Conservation (phyloP, 2,888 invertebrate genomes). For the Limenitis camilla region DNA sequence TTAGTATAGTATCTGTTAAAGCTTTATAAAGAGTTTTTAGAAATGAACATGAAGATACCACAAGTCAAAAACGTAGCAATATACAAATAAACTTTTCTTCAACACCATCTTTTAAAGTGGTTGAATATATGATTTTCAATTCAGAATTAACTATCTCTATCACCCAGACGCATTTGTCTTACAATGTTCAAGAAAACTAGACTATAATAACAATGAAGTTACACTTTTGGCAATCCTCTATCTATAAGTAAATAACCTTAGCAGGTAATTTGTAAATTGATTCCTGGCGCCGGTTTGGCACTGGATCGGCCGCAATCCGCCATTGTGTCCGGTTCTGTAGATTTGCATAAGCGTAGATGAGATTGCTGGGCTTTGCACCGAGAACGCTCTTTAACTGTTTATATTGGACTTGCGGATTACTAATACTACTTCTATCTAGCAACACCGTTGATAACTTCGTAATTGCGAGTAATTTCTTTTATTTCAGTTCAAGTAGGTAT, state of each 20-base stretch:
- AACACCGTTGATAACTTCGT: too few relatives aligned
- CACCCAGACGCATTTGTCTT: conserved; percentile 3
- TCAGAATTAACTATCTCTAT: background rate
- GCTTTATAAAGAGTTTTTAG: too few relatives aligned
- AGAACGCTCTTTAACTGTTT: too few relatives aligned
- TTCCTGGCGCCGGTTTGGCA: conserved; percentile 30
- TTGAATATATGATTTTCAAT: background rate
- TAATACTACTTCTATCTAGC: too few relatives aligned
- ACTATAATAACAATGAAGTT: conserved; percentile 3
- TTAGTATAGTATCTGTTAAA: too few relatives aligned
- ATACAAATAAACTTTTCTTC: too few relatives aligned
- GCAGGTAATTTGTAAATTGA: conserved; percentile 30
- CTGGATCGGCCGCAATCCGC: conserved; percentile 25
- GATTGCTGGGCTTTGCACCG: conserved; percentile 12
- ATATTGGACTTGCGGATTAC: too few relatives aligned
- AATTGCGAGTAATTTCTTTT: too few relatives aligned
- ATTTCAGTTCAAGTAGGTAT: too few relatives aligned
- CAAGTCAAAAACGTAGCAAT: too few relatives aligned
- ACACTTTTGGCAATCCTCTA: conserved; percentile 12
- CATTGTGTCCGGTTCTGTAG: conserved; percentile 23
- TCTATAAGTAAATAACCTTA: conserved; percentile 23
- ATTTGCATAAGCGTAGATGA: conserved; percentile 29
- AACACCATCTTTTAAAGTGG: too few relatives aligned
- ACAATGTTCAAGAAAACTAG: conserved; percentile 2
- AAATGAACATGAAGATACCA: too few relatives aligned